Conservation (phyloP, 2,888 invertebrate genomes). For the Rhynchonema sp. region DNA sequence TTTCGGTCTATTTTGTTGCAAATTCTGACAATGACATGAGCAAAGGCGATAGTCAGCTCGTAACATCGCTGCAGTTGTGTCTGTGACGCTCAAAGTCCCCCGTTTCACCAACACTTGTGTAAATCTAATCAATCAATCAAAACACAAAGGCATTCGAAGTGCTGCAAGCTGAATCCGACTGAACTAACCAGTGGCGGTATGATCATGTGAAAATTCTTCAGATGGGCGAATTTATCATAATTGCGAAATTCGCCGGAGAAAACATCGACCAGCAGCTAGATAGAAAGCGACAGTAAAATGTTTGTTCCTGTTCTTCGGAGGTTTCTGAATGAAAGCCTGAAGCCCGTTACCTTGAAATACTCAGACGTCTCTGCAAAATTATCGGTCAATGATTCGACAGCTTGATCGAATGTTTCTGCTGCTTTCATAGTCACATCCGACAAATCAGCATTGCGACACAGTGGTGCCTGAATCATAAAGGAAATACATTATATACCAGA, state of each 20-base stretch:
- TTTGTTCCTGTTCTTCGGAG: neutral
- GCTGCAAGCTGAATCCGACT: too few species aligned
- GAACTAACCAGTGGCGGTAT: conserved; percentile 50
- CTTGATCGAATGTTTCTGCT: neutral
- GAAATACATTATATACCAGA: too few species aligned
- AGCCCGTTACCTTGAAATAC: conserved; percentile 46
- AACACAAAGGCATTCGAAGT: too few species aligned
- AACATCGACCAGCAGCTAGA: conserved; percentile 61
- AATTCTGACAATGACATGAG: too few species aligned
- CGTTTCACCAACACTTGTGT: too few species aligned
- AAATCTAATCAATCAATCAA: too few species aligned
- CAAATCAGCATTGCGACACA: neutral
- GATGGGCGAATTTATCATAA: conserved; percentile 55
- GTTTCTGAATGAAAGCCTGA: neutral
- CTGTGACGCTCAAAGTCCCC: too few species aligned
- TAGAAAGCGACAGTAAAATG: neutral
- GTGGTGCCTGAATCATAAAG: too few species aligned
- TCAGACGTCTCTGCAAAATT: conserved; percentile 49
- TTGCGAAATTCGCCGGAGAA: conserved; percentile 72
- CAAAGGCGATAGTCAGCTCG: neutral
- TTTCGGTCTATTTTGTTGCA: too few species aligned
- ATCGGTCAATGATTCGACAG: neutral
- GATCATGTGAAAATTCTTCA: conserved; percentile 76
- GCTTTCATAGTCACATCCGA: neutral
- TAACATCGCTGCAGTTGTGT: too few species aligned